These are phyloP conservation scores for Dendroctonus valens DNA, from an alignment of 1,140 invertebrate species.

Conservation along the genomic window DNA sequence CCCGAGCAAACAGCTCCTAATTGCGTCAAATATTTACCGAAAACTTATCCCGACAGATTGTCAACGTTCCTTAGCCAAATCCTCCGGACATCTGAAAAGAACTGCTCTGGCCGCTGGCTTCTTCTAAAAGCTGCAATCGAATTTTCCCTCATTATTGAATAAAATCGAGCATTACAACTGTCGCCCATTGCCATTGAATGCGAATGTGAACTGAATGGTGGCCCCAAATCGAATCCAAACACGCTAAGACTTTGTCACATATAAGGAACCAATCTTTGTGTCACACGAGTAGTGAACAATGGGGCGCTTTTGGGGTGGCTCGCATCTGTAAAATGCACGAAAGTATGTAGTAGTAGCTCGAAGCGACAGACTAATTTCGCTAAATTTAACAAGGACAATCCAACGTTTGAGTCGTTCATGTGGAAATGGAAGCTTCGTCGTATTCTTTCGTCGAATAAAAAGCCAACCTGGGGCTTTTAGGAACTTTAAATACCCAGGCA, in stretches of 20 bases:
- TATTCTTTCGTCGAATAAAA: constrained; percentile 9
- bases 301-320: neutral
- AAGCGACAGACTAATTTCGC: constrained; percentile 19
- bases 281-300: constrained; percentile 18
- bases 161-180: constrained; percentile 19
- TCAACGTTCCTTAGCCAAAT: constrained; percentile 8
- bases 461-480: constrained; percentile 4
- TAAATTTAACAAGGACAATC: constrained; percentile 20
- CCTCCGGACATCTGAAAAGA: constrained; percentile 9
- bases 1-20: no score
- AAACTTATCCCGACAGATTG: constrained; percentile 20
- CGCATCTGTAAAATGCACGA: constrained; percentile 7
- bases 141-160: constrained; percentile 8
- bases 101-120: neutral
- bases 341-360: constrained; percentile 15
- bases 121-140: neutral
- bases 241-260: constrained; percentile 6
- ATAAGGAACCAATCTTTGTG: constrained; percentile 12
- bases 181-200: constrained; percentile 1
- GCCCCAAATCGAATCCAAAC: constrained; percentile 19
- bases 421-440: constrained; percentile 10
- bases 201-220: neutral
- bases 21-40: constrained; percentile 20
- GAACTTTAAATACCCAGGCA: no score
- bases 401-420: constrained; percentile 6